Conservation (phyloP, 2,113 vertebrate genomes). For the Pteronura brasiliensis region DNA sequence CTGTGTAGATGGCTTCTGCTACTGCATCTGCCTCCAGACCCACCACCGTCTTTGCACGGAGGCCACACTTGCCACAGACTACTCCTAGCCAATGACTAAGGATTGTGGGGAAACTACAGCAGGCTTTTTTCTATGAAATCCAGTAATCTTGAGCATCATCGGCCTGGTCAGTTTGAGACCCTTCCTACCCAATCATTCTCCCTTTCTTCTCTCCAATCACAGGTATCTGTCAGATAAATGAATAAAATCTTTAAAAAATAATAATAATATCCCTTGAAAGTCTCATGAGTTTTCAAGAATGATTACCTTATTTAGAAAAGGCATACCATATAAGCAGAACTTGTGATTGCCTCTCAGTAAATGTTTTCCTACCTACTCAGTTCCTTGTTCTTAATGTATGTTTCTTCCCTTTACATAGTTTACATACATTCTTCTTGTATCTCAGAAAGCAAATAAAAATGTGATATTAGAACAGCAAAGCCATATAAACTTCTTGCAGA, state of each 20-base stretch:
- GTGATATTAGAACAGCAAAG: neutral
- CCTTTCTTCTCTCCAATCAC: neutral
- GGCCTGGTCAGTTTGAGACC: neutral
- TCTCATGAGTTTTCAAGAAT: neutral
- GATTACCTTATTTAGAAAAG: neutral
- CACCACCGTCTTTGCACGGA: neutral
- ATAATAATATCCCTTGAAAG: neutral
- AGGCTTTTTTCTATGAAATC: neutral
- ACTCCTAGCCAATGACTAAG: neutral
- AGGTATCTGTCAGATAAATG: neutral
- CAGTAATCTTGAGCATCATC: neutral
- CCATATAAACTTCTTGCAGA: neutral
- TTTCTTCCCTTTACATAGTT: neutral
- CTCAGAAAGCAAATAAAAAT: neutral
- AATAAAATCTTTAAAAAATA: no score
- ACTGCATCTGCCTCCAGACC: neutral
- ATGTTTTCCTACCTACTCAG: neutral
- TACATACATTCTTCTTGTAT: neutral
- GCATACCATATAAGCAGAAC: neutral
- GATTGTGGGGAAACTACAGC: neutral
- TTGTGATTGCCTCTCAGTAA: neutral
- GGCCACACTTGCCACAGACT: neutral
- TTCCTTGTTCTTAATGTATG: neutral
- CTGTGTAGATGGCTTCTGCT: fast-evolving
- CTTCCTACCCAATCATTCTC: neutral